Evolutionary conservation across 2,113 vertebrate species (phyloP), one percentile per base, ranked within the genome.

Genomic region (Synodontis membranacea): DNA sequence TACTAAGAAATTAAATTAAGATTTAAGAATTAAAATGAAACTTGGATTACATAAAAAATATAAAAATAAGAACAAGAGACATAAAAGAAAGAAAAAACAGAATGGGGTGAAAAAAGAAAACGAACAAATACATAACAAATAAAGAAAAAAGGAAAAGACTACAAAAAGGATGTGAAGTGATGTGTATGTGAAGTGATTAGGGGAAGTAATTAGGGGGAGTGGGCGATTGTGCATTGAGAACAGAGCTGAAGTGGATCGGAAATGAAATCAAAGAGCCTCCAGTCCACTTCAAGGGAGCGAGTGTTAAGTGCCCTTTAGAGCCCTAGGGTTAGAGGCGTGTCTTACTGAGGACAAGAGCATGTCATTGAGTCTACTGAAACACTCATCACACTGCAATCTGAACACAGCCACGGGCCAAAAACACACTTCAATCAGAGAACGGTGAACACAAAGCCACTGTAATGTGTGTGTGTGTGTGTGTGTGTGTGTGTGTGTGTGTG

Each of bases 401-500:
- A 70, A 44, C 31, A 84, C 68, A 31, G 25, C 50, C 72, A 75
- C 25, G 12, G 23, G 72, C 25, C 42, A 75, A 75, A 72, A 75
- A 46, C 21, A 74, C 82, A 74, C 82, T 56, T 74, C 48, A 72
- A 54, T 56, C 68, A 74, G 46, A 74, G 31, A 50, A 46, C 23
- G 4, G 44, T 25, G 37, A 34, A 62, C 37, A 62, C 56, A 60
- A 44, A 66, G 17, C 31, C 44, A 83, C 82, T 37, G 46, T 50
- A 37, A 82, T 64, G 31, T 60, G 52, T 75, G 42, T 3, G 9
- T 78, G 17, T 78, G 44, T 52, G 48, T 52, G 75, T 78, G 75
- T 54, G 50, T 79, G 50, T 79, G 50, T 79, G 76, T 79, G 23
- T 78, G 17, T 78, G 44, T 52, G 48, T 52, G 75, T 78, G 75